phyloP scores from a whole-genome alignment of 2,888 invertebrate species.

The Molorchus minor region DNA sequence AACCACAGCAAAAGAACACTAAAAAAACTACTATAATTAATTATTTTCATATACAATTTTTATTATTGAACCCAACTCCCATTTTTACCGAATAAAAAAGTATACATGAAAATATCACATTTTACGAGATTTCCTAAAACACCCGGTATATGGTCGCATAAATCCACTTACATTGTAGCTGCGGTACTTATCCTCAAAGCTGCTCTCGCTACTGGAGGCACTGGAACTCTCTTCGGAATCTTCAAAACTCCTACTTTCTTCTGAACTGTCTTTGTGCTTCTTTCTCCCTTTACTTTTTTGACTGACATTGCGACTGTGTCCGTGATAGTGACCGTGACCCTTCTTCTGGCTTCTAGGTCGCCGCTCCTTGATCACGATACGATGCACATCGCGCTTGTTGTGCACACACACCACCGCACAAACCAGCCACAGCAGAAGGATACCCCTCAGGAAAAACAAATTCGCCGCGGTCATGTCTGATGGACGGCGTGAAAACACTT shows the following conservation, averaged over 20 bases:
- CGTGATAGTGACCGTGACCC: slow-evolving; percentile 5
- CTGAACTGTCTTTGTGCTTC: slow-evolving; percentile 22
- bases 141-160: no score
- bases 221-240: neutral
- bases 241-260: slow-evolving; percentile 20
- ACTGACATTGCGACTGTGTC: slow-evolving; percentile 4
- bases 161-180: slow-evolving; percentile 18
- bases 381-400: slow-evolving; percentile 29
- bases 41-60: no score
- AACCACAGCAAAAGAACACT: no score
- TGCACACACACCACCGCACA: slow-evolving; percentile 17
- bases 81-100: no score
- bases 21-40: no score
- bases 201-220: slow-evolving; percentile 19
- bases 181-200: slow-evolving; percentile 21
- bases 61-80: no score
- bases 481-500: slow-evolving; percentile 3
- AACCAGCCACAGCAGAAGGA: slow-evolving; percentile 18
- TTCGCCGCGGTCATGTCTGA: slow-evolving; percentile 14
- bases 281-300: slow-evolving; percentile 4
- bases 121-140: no score
- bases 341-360: slow-evolving; percentile 26
- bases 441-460: slow-evolving; percentile 1
- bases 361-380: slow-evolving; percentile 26
- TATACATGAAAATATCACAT: no score